These are phyloP conservation scores for Drosophila longiperda DNA, from an alignment of 2,888 invertebrate genomes.

Conservation along the genomic window DNA sequence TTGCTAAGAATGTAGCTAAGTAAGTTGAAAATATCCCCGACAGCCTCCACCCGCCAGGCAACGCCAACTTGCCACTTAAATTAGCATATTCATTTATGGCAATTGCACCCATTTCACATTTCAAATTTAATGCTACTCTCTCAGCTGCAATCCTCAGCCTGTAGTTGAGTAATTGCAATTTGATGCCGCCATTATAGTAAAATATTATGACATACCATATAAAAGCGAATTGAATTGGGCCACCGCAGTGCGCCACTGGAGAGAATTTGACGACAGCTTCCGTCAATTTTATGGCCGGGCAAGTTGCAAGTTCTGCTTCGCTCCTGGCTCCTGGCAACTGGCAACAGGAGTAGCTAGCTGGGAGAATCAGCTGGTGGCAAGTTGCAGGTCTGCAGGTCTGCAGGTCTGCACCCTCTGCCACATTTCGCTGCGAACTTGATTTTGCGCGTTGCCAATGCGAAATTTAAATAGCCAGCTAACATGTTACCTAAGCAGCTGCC, in stretches of 20 bases:
- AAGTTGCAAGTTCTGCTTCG: constrained; percentile 25
- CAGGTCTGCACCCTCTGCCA: constrained; percentile 21
- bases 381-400: background rate
- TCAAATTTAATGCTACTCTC: constrained; percentile 29
- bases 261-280: constrained; percentile 58
- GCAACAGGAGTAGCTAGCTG: constrained; percentile 58
- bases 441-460: constrained; percentile 34
- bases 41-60: background rate
- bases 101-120: constrained; percentile 56
- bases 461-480: constrained; percentile 34
- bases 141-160: constrained; percentile 10
- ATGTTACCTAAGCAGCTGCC: constrained; percentile 8
- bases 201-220: constrained; percentile 64
- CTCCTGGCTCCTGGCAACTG: constrained; percentile 33
- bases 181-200: constrained; percentile 61
- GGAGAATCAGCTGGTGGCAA: constrained; percentile 26
- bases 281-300: constrained; percentile 63
- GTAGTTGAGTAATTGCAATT: constrained; percentile 58
- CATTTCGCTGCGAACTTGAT: constrained; percentile 17
- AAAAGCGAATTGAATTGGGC: constrained; percentile 72
- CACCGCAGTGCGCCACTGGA: constrained; percentile 32
- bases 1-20: constrained; percentile 55
- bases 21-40: constrained; percentile 28
- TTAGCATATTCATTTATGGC: constrained; percentile 77
- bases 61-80: constrained; percentile 34